Conservation (phyloP, 2,888 invertebrate species). For the Chloroclysta siterata region DNA sequence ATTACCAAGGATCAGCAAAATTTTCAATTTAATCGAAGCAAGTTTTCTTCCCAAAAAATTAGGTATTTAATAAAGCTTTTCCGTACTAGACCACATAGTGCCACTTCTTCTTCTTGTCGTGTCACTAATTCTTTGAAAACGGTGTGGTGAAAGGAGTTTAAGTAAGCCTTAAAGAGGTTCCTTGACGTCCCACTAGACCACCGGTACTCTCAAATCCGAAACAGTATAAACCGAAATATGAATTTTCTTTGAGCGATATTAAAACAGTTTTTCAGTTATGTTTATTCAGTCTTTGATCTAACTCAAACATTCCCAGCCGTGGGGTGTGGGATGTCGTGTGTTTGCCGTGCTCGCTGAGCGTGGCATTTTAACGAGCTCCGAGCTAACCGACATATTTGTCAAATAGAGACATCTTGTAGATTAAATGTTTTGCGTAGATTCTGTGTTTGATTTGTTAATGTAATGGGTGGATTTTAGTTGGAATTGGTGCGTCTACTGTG, state of each 20-base stretch:
- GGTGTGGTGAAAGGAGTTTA: too few species aligned
- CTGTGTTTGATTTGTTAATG: constrained; percentile 22
- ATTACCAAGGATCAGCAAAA: too few species aligned
- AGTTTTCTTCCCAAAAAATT: too few species aligned
- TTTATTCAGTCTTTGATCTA: constrained; percentile 23
- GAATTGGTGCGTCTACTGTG: too few species aligned
- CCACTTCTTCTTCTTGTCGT: too few species aligned
- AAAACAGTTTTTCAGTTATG: constrained; percentile 4
- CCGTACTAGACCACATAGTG: too few species aligned
- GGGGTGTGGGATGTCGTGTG: constrained; percentile 31
- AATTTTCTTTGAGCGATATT: not conserved
- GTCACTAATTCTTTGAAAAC: too few species aligned
- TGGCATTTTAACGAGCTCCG: constrained; percentile 68
- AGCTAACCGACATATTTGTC: constrained; percentile 51
- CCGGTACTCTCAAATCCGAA: too few species aligned
- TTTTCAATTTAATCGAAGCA: too few species aligned
- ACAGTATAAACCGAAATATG: not conserved
- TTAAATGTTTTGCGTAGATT: constrained; percentile 46
- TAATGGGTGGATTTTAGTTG: constrained; percentile 18
- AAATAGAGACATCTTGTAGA: constrained; percentile 65
- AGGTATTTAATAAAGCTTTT: too few species aligned
- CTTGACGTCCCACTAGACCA: too few species aligned
- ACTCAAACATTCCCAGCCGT: constrained; percentile 25
- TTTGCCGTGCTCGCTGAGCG: constrained; percentile 53
- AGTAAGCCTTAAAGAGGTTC: too few species aligned